Base-by-base conservation (phyloP, 2,113 vertebrate genomes). In the Eclectus roratus region DNA sequence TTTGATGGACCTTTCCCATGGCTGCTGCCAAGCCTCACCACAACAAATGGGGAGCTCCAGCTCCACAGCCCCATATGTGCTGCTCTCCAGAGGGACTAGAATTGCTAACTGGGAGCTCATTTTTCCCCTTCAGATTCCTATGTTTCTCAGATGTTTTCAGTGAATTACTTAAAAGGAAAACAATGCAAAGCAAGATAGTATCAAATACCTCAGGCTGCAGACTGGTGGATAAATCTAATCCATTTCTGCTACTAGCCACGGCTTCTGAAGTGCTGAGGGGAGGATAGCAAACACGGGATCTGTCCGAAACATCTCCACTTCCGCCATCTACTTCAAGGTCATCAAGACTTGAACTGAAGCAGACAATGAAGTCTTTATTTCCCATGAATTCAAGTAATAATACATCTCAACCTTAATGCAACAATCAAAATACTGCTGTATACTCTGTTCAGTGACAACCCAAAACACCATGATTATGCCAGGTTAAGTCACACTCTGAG, bases 321-420 rank as follows among this genome's bases (percentile, higher is more conserved):
- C 98, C 98, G 1, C 96, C 98, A 82, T 99, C 98, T 17, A 98
- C 96, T 77, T 99, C 99, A 97, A 99, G 96, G 93, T 99, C 98
- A 94, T 99, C 99, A 0, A 99, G 98, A 91, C 98, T 99, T n/a
- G 98, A 99, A 94, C 98, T 99, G 85, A 83, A 91, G 65, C 49
- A 94, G 27, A 92, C 17, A 89, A 86, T 1, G 5, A 82, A 90
- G 15, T 64, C 16, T 56, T 81, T 65, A 92, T 50, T 35, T 65
- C 52, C 9, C 20, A 61, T 17, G 13, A 68, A 64, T 20, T 44
- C 35, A 64, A 37, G 7, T 20, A 43, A 64, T 3, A 55, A 90
- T 35, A 19, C n/a, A 47, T 33, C 31, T 82, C n/a, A 83, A 72
- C 13, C 17, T 74, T 61, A 73, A 65, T 37, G 35, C 35, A 74